A percentile compares a stretch with the other conserved stretches of the same genome.
phyloP scores from a whole-genome alignment of 1,140 invertebrate genomes.

The Drosophila carrolli region DNA sequence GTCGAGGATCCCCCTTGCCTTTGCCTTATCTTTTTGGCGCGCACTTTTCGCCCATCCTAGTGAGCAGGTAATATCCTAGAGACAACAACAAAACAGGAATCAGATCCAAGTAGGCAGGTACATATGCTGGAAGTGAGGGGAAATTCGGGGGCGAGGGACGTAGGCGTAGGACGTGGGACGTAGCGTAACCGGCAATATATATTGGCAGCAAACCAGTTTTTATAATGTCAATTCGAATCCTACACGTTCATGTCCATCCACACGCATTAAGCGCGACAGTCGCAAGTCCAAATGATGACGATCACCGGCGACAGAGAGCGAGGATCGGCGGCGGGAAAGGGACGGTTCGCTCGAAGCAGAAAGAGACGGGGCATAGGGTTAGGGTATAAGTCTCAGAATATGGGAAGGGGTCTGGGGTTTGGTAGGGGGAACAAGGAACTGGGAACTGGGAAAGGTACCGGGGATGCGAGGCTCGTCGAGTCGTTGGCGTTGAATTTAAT shows the following conservation, averaged over 20 bases:
- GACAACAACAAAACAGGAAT: slow-evolving; percentile 46
- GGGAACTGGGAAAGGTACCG: background rate
- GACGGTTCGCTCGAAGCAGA: background rate
- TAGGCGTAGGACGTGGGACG: slow-evolving; percentile 37
- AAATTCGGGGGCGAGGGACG: slow-evolving; percentile 1
- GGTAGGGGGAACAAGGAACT: slow-evolving; percentile 12
- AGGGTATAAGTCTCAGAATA: background rate
- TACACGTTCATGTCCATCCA: slow-evolving; percentile 81
- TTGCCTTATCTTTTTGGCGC: slow-evolving; percentile 34
- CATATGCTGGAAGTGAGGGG: slow-evolving; percentile 16
- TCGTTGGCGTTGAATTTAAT: slow-evolving; percentile 80
- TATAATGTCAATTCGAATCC: slow-evolving; percentile 82
- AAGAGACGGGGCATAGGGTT: slow-evolving; percentile 22
- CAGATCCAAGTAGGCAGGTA: slow-evolving; percentile 72
- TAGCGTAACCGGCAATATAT: slow-evolving; percentile 55
- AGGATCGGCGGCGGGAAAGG: slow-evolving; percentile 15
- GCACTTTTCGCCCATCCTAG: slow-evolving; percentile 9
- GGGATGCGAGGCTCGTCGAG: slow-evolving; percentile 16
- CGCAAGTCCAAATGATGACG: slow-evolving; percentile 80
- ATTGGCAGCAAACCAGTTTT: slow-evolving; percentile 80
- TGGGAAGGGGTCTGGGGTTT: slow-evolving; percentile 14
- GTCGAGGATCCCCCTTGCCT: background rate
- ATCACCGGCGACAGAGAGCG: slow-evolving; percentile 23
- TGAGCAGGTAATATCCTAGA: slow-evolving; percentile 66
- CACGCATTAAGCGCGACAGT: slow-evolving; percentile 82